A percentile compares a stretch with the other conserved stretches of the same genome.
Conservation (phyloP, 2,797 vertebrate genomes). For the Chrosomus eos region DNA sequence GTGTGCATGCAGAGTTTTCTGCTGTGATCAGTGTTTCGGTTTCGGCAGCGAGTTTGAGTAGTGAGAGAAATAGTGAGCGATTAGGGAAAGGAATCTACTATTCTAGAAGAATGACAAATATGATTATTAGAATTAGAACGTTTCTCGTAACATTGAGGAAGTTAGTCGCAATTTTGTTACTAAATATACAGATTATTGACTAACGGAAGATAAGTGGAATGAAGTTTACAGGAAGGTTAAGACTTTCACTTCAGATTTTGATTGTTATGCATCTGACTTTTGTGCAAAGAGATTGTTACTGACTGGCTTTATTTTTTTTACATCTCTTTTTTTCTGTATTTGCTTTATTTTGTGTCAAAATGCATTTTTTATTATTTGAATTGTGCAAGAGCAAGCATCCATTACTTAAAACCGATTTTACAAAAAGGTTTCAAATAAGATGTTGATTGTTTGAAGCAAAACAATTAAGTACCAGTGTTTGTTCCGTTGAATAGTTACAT, state of each 20-base stretch:
- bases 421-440: conserved; percentile 15
- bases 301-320: conserved; percentile 23
- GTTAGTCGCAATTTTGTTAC: not conserved
- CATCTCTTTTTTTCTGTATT: not conserved
- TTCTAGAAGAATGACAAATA: not conserved
- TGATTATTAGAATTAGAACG: not conserved
- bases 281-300: conserved; percentile 15
- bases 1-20: conserved; percentile 4
- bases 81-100: not conserved
- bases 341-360: not conserved
- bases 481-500: not conserved
- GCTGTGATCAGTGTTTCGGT: not conserved
- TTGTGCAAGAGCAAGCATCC: not conserved
- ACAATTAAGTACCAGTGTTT: not conserved
- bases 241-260: not conserved
- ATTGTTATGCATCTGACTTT: not conserved
- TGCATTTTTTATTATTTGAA: conserved; percentile 5
- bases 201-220: not conserved
- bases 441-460: conserved; percentile 1
- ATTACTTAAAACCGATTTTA: conserved; percentile 3
- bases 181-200: not conserved
- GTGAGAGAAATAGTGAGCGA: conserved; percentile 20
- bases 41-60: not conserved
- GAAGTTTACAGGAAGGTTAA: conserved; percentile 5
- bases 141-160: not conserved